Evolutionary conservation across 2,113 vertebrate species (phyloP).

Genomic region (Muntiacus reevesi): DNA sequence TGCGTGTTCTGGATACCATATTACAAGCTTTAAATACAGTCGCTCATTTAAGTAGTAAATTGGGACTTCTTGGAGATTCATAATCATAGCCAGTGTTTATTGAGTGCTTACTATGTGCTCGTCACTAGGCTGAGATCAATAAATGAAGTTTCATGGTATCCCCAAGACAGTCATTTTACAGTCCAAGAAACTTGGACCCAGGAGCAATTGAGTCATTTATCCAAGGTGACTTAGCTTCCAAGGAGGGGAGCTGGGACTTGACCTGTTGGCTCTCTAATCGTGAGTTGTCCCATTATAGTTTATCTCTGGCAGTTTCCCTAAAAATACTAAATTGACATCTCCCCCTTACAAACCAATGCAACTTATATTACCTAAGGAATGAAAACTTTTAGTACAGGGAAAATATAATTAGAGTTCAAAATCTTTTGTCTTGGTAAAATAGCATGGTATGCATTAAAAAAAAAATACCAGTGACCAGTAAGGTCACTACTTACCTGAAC

Average conservation of each 20-base stretch:
- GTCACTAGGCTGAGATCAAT: background rate
- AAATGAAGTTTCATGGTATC: background rate
- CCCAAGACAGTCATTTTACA: background rate
- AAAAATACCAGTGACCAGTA: background rate
- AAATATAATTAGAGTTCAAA: conserved; percentile 10
- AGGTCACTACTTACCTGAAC: background rate
- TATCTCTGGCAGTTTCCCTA: background rate
- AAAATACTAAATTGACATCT: conserved; percentile 17
- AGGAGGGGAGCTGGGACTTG: background rate
- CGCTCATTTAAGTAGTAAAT: conserved; percentile 21
- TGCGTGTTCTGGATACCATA: background rate
- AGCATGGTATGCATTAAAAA: background rate
- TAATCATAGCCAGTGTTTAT: background rate
- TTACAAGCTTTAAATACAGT: background rate
- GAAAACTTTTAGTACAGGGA: background rate
- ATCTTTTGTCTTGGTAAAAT: conserved; percentile 48
- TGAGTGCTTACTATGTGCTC: background rate
- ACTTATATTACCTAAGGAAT: background rate
- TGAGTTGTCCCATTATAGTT: background rate
- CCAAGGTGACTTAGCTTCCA: background rate
- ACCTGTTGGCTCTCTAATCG: background rate
- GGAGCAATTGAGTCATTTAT: background rate
- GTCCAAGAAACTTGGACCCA: background rate
- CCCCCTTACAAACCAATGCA: background rate
- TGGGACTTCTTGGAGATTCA: background rate